phyloP scores from a whole-genome alignment of 2,113 vertebrate species.

The Lamprologus speciosus region DNA sequence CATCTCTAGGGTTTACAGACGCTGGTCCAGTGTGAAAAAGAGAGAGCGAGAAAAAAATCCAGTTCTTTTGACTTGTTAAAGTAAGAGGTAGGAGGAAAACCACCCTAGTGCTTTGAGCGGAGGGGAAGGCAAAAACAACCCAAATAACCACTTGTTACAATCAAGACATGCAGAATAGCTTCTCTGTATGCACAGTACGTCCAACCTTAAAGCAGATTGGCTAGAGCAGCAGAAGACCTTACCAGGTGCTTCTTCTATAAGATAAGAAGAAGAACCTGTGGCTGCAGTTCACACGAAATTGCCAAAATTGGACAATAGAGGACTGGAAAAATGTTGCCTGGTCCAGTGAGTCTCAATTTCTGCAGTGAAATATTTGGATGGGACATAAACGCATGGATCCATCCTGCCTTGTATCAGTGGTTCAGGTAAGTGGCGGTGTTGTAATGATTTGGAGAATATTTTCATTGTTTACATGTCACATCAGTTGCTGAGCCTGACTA shows the following conservation, averaged over 20 bases:
- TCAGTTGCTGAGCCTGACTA: neutral
- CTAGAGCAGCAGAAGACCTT: neutral
- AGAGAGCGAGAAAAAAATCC: neutral
- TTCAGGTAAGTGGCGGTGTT: neutral
- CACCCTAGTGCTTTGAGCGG: neutral
- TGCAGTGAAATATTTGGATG: neutral
- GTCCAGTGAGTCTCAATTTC: neutral
- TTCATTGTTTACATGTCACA: neutral
- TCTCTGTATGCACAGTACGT: neutral
- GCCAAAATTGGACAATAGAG: neutral
- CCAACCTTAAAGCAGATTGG: neutral
- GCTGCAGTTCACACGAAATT: neutral
- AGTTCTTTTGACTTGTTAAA: neutral
- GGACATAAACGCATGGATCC: neutral
- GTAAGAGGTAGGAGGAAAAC: neutral
- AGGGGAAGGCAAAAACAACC: neutral
- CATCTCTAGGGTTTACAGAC: neutral
- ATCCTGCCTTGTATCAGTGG: neutral
- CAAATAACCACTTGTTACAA: neutral
- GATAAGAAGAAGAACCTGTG: neutral
- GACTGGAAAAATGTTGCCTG: neutral
- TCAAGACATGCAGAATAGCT: neutral
- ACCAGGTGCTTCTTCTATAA: neutral
- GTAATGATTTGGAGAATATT: neutral
- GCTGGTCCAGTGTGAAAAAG: neutral